phyloP scores from a whole-genome alignment of 2,888 invertebrate species.

The Tolmerus cingulatus region DNA sequence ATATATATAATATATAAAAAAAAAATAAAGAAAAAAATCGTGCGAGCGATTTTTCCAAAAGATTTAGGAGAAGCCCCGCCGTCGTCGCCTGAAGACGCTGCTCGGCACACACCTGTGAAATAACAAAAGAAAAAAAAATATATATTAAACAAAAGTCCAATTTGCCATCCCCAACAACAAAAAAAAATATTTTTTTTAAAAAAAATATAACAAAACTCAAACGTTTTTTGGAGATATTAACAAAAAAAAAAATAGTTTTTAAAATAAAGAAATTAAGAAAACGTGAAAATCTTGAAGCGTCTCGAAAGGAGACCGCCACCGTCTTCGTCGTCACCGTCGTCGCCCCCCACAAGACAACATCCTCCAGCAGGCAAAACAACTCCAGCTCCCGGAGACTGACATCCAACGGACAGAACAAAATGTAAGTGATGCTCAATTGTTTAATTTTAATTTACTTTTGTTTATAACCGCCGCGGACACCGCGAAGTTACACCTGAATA shows the following conservation, averaged over 20 bases:
- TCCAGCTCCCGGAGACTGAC: slow-evolving; percentile 12
- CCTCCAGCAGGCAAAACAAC: neutral
- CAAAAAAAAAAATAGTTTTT: neutral
- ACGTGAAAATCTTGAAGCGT: neutral
- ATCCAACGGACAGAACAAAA: slow-evolving; percentile 9
- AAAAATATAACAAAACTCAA: neutral
- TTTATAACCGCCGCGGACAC: neutral
- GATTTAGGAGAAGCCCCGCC: neutral
- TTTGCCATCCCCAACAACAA: neutral
- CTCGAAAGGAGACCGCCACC: neutral
- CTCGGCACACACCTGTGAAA: neutral
- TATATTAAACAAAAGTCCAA: neutral
- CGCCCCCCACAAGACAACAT: neutral
- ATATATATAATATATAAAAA: neutral
- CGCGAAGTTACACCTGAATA: neutral
- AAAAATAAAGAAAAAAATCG: neutral
- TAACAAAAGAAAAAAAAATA: neutral
- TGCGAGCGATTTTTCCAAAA: neutral
- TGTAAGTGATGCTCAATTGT: neutral
- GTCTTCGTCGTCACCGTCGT: neutral
- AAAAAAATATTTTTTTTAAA: neutral
- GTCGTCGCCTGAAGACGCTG: neutral
- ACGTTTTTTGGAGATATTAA: neutral
- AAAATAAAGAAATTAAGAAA: neutral
- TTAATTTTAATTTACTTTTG: neutral